Percentiles rank a stretch among this genome's conserved stretches.
These are phyloP conservation scores for Dicerorhinus sumatrensis DNA, from an alignment of 2,113 vertebrate species.

Conservation along the genomic window DNA sequence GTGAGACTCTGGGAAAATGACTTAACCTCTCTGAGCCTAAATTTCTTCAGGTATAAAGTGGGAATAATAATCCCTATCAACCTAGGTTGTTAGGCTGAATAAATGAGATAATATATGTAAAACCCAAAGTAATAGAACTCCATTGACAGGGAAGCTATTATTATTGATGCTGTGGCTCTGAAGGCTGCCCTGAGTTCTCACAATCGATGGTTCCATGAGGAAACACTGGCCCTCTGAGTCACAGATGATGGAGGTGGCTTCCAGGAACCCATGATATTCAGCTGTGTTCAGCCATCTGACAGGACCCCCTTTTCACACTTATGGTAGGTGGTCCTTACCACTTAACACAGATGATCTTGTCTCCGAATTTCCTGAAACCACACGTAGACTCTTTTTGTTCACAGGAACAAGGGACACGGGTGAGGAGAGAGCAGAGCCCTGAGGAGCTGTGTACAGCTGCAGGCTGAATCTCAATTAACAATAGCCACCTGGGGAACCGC, in stretches of 20 bases:
- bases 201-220: not conserved
- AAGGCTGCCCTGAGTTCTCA: not conserved
- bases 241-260: not conserved
- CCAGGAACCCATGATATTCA: not conserved
- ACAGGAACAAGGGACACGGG: not conserved
- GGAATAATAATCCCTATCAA: not conserved
- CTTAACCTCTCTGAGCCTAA: not conserved
- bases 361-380: conserved; percentile 32
- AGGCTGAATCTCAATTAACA: conserved; percentile 68
- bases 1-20: not conserved
- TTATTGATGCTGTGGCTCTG: not conserved
- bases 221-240: not conserved
- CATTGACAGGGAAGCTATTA: not conserved
- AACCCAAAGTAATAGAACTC: not conserved
- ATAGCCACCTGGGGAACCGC: not conserved
- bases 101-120: not conserved
- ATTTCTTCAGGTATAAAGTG: not conserved
- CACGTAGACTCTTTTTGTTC: not conserved
- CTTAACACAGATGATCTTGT: not conserved
- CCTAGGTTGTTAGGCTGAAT: not conserved
- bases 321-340: not conserved
- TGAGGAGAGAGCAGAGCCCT: not conserved
- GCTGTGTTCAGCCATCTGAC: not conserved
- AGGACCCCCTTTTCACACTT: not conserved
- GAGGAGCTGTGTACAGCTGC: not conserved